phyloP scores from a whole-genome alignment of 2,888 invertebrate species.

The Trachelus tabidus region DNA sequence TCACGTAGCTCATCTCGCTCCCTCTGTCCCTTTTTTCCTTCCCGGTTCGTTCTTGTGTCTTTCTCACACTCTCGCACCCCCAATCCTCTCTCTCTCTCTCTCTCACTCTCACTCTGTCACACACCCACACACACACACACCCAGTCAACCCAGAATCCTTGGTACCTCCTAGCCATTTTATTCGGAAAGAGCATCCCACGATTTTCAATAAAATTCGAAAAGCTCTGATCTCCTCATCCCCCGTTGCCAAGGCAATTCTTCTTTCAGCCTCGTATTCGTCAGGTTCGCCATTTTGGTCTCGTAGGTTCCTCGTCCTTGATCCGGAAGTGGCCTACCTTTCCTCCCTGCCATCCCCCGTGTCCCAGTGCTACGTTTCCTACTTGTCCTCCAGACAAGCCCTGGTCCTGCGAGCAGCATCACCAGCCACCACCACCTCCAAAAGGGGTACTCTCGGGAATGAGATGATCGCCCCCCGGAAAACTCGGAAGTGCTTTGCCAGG shows the following conservation, averaged over 20 bases:
- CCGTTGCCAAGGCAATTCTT: not conserved
- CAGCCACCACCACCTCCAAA: not conserved
- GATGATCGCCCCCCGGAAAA: not conserved
- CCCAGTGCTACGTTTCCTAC: not conserved
- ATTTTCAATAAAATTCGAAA: not conserved
- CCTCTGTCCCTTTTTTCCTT: not conserved
- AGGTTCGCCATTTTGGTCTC: not conserved
- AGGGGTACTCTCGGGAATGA: not conserved
- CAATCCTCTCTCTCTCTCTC: not conserved
- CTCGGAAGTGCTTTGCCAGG: not conserved
- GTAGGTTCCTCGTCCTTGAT: not conserved
- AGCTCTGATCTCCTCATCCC: not conserved
- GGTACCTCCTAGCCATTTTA: not conserved
- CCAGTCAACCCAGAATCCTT: not conserved
- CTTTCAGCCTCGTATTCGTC: not conserved
- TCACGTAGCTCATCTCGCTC: not conserved
- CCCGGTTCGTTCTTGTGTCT: not conserved
- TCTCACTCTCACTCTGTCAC: no score
- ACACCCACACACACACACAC: not conserved
- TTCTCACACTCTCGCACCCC: not conserved
- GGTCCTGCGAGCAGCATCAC: not conserved
- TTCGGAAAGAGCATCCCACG: not conserved
- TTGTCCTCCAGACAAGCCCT: no score
- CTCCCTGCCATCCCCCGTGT: not conserved
- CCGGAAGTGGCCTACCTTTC: not conserved